Evolutionary conservation across 53 echinoderm and acorn worm species (phyloP), one percentile per base, ranked within the genome.

Genomic region (Paracentrotus lividus): DNA sequence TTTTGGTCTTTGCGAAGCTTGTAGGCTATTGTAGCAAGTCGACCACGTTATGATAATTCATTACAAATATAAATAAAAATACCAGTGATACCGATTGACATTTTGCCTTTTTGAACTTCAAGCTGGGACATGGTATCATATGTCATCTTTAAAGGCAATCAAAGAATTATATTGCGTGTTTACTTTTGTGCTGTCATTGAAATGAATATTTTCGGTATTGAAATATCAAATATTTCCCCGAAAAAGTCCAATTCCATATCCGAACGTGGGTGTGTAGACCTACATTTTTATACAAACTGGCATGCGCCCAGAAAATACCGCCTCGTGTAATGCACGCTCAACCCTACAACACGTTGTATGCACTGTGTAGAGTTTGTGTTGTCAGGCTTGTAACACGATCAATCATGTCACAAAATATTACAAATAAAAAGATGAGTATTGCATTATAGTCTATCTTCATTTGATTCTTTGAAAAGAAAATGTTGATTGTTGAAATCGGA

Each of bases 381-480:
- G 47, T 56, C 86, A 45, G 38, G 55, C 31, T 36, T 53, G 32
- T 86, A 31, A 54, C 36, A 53, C 56, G 4, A 86, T 86, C 86
- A 55, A 86, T 86, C 86, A 55, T 56, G 81, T 81, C 36, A 47
- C 43, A 44, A 86, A 45, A 32, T 38, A 81, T 56, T n/a, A 21
- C 56, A 56, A 32, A 86, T 34, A 86, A 34, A 53, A 54, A 20
- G 27, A 55, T 0, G 55, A 86, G 34, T 55, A 49, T 85, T 54
- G 53, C 55, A 32, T n/a, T n/a, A n/a, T 6, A 54, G 31, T 86
- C 23, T 56, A 56, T 33, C 86, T 34, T 21, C 27, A 55, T 55
- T 26, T 33, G 47, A 86, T 86, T 86, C 86, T 86, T 31, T 86
- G 86, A 86, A 56, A 56, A 86, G 56, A 56, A 86, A 52, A 56